These are phyloP conservation scores for Onychorhynchus coronatus DNA, from an alignment of 2,113 vertebrate genomes.

Conservation along the genomic window DNA sequence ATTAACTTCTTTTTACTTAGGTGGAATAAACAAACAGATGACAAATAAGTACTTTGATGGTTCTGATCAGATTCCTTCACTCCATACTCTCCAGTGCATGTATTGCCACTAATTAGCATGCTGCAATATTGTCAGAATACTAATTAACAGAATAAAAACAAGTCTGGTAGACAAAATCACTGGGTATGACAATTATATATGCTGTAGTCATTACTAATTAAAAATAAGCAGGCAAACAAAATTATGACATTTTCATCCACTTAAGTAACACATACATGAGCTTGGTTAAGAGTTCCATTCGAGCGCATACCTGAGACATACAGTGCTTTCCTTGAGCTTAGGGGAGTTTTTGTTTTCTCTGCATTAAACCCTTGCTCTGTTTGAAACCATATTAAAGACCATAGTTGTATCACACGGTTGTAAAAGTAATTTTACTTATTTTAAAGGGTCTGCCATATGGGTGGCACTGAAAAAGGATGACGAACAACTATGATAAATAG, in stretches of 20 bases:
- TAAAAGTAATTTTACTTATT: not conserved
- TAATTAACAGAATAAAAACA: not conserved
- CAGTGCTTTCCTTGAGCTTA: not conserved
- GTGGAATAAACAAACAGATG: not conserved
- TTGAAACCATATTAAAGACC: not conserved
- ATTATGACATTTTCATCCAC: not conserved
- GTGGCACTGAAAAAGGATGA: not conserved
- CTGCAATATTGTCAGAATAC: not conserved
- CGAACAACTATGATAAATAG: not conserved
- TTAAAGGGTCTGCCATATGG: not conserved
- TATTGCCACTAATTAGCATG: not conserved
- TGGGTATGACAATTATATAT: not conserved
- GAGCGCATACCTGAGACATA: not conserved
- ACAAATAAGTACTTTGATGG: not conserved
- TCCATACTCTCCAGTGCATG: not conserved
- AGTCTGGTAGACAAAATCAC: not conserved
- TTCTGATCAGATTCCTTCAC: not conserved
- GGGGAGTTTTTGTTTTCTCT: not conserved
- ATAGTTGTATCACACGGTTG: not conserved
- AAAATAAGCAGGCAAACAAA: not conserved
- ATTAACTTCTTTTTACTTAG: not conserved
- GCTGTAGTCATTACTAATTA: not conserved
- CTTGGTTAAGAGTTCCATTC: rapidly evolving
- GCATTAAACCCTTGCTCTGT: not conserved
- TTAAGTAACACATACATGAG: not conserved